Evolutionary conservation across 1,140 invertebrate genomes (phyloP).

Genomic region (Berghia stephanieae): DNA sequence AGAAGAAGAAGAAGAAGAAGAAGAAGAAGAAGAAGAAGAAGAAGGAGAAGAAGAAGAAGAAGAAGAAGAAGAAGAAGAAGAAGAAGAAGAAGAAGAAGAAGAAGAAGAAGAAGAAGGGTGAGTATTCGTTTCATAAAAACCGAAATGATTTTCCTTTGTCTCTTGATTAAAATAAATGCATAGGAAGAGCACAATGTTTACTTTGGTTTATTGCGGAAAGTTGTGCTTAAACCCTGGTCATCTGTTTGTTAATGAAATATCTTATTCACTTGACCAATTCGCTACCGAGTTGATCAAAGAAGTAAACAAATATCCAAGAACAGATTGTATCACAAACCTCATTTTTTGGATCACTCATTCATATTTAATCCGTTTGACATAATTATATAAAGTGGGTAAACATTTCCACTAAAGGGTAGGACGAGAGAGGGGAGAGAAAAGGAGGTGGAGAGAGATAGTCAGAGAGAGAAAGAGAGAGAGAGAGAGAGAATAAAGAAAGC

Average conservation of each 20-base stretch:
- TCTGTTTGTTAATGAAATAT: no score
- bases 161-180: no score
- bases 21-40: constrained; percentile 13
- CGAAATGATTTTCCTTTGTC: no score
- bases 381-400: neutral
- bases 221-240: no score
- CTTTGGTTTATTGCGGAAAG: no score
- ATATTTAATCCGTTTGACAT: neutral
- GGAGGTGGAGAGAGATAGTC: constrained; percentile 4
- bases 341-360: no score
- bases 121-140: neutral
- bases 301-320: no score
- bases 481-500: neutral
- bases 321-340: no score
- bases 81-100: constrained; percentile 6
- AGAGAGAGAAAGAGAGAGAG: constrained; percentile 5
- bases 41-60: neutral
- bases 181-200: neutral
- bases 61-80: neutral
- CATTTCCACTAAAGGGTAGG: neutral
- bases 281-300: no score
- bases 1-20: constrained; percentile 19
- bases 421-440: neutral
- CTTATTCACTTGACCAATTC: no score
- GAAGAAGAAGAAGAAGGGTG: no score